These are phyloP conservation scores for Parazoanthus darwini DNA, from an alignment of 92 coral and sea anemone species.

Conservation along the genomic window DNA sequence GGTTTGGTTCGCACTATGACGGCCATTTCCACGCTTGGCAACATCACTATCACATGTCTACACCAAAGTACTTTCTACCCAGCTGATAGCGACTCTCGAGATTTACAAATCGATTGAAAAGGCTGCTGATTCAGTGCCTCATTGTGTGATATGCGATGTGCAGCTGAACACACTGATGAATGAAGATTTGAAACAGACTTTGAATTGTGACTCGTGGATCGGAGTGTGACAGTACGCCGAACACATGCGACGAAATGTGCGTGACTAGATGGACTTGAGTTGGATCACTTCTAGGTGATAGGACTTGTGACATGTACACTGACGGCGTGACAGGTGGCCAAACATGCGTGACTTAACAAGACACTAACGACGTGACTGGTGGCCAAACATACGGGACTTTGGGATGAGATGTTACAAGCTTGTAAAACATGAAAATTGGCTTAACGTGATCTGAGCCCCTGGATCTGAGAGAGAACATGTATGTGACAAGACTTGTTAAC, in stretches of 20 bases:
- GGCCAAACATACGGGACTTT: background rate
- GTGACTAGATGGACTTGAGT: background rate
- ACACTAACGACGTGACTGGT: background rate
- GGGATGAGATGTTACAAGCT: no score
- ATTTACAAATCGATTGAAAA: background rate
- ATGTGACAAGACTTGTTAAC: background rate
- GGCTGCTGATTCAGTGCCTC: background rate
- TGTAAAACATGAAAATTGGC: background rate
- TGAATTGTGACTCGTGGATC: background rate
- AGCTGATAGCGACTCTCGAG: constrained; percentile 6
- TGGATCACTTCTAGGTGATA: background rate
- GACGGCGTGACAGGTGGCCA: no score
- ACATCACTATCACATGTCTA: constrained; percentile 96
- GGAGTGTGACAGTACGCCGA: background rate
- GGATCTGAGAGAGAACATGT: no score
- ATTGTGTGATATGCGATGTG: background rate
- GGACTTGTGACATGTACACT: no score
- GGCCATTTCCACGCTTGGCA: constrained; percentile 84
- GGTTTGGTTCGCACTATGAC: constrained; percentile 78
- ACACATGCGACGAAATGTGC: background rate
- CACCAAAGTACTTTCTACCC: constrained; percentile 91
- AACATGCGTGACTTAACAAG: background rate
- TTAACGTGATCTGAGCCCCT: background rate
- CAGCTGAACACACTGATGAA: background rate
- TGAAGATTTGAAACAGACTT: background rate